Base-by-base conservation (phyloP, 2,888 invertebrate genomes). In the Lasioglossum figueresi region DNA sequence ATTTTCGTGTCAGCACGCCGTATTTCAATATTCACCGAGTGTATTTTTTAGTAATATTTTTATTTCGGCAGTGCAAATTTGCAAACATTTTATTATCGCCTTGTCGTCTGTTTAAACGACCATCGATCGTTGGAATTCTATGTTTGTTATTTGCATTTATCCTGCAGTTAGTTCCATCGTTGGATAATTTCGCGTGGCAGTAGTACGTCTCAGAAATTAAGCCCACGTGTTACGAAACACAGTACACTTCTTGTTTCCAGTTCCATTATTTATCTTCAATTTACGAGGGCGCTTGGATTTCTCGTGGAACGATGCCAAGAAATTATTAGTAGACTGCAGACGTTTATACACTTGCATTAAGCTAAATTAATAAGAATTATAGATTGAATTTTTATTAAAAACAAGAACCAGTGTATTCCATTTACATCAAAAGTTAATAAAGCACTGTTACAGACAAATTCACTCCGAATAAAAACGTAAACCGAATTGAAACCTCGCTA, bases 231-330 rank as follows among this genome's bases (percentile, higher is more conserved):
- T 63, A 63, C 31, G 31, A 6, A 63, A 31, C 31, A 2, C 31
- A 31, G 63, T 16, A 31, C 31, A 16, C 63, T 63, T 63, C 63
- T 63, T 63, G 63, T 63, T 63, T 19, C 63, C 31, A 12, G 63
- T 63, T 19, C 63, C 8, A 31, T 63, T 63, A 31, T 63, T 63
- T 63, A 63, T 63, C 63, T 63, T 31, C 31, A 63, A 63, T 63
- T 63, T 63, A 31, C 31, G 31, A 31, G 63, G 63, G 31, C 12
- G 14, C 31, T 31, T 3, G 34, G 16, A 63, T 63, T 63, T 31
- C 63, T 31, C 63, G 31, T 63, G 63, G 63, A 63, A 63, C 63
- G 4, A 0, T 0, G 31, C 31, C 63, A 63, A 63, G 19, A 31
- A 31, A 31, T 31, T 63, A 31, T 34, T 63, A 31, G 19, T 63